Conservation (phyloP, 1,140 invertebrate species). For the Ostrea denselamellosa region DNA sequence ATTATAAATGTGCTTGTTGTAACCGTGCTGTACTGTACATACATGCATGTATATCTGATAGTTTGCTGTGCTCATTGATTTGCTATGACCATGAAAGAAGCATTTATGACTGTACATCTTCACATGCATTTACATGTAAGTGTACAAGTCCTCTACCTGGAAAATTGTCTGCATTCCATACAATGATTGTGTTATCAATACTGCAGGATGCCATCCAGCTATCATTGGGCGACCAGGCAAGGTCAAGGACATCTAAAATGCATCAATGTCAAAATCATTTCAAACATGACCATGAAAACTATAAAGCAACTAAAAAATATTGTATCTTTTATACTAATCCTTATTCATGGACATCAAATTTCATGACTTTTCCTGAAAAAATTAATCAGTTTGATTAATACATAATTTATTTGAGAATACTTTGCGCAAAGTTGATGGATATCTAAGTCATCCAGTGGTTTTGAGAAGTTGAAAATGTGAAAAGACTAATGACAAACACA, state of each 20-base stretch:
- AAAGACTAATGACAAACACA: too few relatives aligned
- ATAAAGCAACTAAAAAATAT: not conserved
- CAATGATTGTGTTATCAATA: slow-evolving; percentile 96
- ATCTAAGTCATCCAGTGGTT: too few relatives aligned
- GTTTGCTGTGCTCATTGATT: too few relatives aligned
- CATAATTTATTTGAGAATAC: too few relatives aligned
- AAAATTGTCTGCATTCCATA: slow-evolving; percentile 96
- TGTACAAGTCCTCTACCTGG: slow-evolving; percentile 81
- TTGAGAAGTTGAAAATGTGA: not conserved
- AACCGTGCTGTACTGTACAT: too few relatives aligned
- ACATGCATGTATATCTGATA: too few relatives aligned
- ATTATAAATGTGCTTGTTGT: too few relatives aligned
- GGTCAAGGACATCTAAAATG: slow-evolving; percentile 87
- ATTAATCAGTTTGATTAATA: too few relatives aligned
- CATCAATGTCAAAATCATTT: not conserved
- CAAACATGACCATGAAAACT: not conserved
- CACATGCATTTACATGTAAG: not conserved
- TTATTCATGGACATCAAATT: not conserved
- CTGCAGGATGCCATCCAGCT: slow-evolving; percentile 95
- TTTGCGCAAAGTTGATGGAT: too few relatives aligned
- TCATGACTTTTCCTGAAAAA: not conserved
- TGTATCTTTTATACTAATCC: not conserved
- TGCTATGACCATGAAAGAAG: too few relatives aligned
- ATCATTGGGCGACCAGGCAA: slow-evolving; percentile 97
- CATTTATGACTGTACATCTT: not conserved